phyloP scores from a whole-genome alignment of 1,140 invertebrate genomes.

The Choristoneura fumiferana region DNA sequence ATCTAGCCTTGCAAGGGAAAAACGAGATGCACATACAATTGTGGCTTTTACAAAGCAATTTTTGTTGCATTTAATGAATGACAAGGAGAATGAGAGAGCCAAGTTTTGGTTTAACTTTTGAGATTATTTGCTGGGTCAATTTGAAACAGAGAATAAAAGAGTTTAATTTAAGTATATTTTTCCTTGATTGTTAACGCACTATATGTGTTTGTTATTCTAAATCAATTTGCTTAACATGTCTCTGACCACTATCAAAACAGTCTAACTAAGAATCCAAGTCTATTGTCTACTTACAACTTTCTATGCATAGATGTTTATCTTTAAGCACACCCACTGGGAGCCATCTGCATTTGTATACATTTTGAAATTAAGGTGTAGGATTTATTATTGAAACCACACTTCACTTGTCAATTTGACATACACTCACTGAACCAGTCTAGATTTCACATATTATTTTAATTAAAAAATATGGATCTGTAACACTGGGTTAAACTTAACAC shows the following conservation, averaged over 20 bases:
- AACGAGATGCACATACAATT: conserved; percentile 25
- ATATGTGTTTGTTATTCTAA: too few relatives aligned
- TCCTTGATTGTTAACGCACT: too few relatives aligned
- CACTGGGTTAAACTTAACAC: background rate
- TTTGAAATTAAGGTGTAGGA: conserved; percentile 20
- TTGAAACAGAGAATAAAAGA: too few relatives aligned
- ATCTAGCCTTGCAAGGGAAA: conserved; percentile 28
- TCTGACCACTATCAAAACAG: too few relatives aligned
- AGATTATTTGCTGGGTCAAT: too few relatives aligned
- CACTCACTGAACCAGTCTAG: conserved; percentile 37
- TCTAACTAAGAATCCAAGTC: too few relatives aligned
- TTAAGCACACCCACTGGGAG: background rate
- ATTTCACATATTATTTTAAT: conserved; percentile 34
- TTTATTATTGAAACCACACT: conserved; percentile 28
- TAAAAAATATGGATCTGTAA: background rate
- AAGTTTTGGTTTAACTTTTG: too few relatives aligned
- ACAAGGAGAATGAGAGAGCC: too few relatives aligned
- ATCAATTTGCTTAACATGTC: too few relatives aligned
- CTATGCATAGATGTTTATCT: conserved; percentile 49
- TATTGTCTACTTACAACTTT: conserved; percentile 57
- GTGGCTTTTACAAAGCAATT: background rate
- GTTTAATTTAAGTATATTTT: too few relatives aligned
- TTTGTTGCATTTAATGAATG: background rate
- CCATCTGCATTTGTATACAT: conserved; percentile 25
- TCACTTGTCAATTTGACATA: conserved; percentile 51